Evolutionary conservation across 2,797 vertebrate species (phyloP).

Genomic region (Hipposideros larvatus): DNA sequence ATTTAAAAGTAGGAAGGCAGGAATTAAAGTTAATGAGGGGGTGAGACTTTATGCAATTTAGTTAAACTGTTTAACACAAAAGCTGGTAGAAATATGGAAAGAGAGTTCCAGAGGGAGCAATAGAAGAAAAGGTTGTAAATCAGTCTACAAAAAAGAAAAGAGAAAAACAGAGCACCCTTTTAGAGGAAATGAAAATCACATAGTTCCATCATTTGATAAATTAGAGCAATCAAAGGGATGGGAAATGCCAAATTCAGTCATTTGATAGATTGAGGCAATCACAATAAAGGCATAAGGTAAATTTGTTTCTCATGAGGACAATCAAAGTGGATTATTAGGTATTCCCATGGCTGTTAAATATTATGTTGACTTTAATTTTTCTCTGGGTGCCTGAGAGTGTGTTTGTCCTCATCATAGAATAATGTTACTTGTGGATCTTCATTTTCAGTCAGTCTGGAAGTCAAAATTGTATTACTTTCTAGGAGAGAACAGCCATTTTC

Average conservation of each 20-base stretch:
- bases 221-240: slow-evolving; percentile 73
- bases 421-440: slow-evolving; percentile 62
- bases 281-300: slow-evolving; percentile 75
- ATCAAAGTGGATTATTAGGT: slow-evolving; percentile 65
- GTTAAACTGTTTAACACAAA: slow-evolving; percentile 76
- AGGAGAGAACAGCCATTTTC: slow-evolving; percentile 60
- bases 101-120: slow-evolving; percentile 58
- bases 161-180: slow-evolving; percentile 65
- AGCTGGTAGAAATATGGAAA: slow-evolving; percentile 73
- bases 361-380: slow-evolving; percentile 79
- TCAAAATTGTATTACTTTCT: slow-evolving; percentile 63
- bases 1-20: slow-evolving; percentile 73
- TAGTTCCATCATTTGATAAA: slow-evolving; percentile 72
- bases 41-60: slow-evolving; percentile 50
- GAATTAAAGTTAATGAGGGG: slow-evolving; percentile 67
- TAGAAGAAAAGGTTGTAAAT: slow-evolving; percentile 74
- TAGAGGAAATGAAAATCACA: slow-evolving; percentile 71
- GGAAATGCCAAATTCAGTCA: slow-evolving; percentile 66
- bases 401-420: slow-evolving; percentile 55
- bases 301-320: slow-evolving; percentile 71
- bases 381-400: slow-evolving; percentile 72
- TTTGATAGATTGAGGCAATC: slow-evolving; percentile 75
- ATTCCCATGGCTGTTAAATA: slow-evolving; percentile 79
- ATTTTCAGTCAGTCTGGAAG: slow-evolving; percentile 38
- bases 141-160: slow-evolving; percentile 60